Conservation (phyloP, 2,888 invertebrate genomes). For the Nomada goodeniana region DNA sequence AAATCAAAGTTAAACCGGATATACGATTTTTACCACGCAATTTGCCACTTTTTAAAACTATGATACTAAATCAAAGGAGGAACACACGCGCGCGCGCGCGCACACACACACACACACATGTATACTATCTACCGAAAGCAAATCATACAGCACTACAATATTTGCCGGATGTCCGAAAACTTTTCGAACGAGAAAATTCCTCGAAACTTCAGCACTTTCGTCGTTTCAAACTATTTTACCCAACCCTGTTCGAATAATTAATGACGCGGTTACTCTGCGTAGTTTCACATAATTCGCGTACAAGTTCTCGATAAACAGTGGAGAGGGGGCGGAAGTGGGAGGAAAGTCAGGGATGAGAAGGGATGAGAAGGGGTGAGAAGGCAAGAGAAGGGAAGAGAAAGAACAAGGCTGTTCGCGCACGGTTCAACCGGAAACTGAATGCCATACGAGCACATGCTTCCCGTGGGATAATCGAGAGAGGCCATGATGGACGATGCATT, state of each 20-base stretch:
- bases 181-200: constrained; percentile 30
- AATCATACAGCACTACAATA: neutral
- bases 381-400: constrained; percentile 16
- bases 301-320: constrained; percentile 9
- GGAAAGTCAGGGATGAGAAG: neutral
- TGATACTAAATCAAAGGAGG: too few relatives aligned
- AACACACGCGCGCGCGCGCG: too few relatives aligned
- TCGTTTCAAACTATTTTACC: constrained; percentile 62
- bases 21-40: too few relatives aligned
- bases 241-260: constrained; percentile 61
- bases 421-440: constrained; percentile 50
- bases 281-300: constrained; percentile 47
- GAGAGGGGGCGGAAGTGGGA: neutral
- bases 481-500: constrained; percentile 70
- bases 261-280: constrained; percentile 28
- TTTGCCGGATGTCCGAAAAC: neutral
- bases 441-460: constrained; percentile 51
- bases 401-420: constrained; percentile 16
- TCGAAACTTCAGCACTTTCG: constrained; percentile 42
- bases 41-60: too few relatives aligned
- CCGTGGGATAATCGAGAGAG: constrained; percentile 72
- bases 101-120: too few relatives aligned
- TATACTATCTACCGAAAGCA: too few relatives aligned
- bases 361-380: neutral
- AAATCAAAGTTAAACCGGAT: too few relatives aligned